Evolutionary conservation across 2,797 vertebrate genomes (phyloP).

Genomic region (Antrozous pallidus): DNA sequence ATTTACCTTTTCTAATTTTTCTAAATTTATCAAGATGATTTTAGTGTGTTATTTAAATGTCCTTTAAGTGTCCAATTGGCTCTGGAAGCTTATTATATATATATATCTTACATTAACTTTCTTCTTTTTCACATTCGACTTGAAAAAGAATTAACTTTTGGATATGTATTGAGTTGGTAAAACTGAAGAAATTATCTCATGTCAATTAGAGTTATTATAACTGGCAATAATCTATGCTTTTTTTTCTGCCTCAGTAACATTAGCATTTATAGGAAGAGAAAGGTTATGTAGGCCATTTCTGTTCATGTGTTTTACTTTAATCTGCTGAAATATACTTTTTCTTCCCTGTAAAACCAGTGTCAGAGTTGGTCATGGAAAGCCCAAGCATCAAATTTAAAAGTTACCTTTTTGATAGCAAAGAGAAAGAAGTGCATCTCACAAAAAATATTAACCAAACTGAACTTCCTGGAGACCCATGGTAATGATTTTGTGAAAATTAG

Average conservation of each 20-base stretch:
- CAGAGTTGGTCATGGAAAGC: not conserved
- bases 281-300: slow-evolving; percentile 33
- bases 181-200: not conserved
- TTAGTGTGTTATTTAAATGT: slow-evolving; percentile 1
- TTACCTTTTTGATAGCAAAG: slow-evolving; percentile 29
- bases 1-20: not conserved
- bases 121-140: not conserved
- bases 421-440: slow-evolving; percentile 11
- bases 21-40: not conserved
- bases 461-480: not conserved
- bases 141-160: slow-evolving; percentile 15
- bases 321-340: not conserved
- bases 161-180: not conserved
- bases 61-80: not conserved
- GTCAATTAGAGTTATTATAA: not conserved
- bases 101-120: not conserved
- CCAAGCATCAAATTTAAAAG: slow-evolving; percentile 20
- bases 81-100: not conserved
- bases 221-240: not conserved
- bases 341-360: not conserved
- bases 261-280: slow-evolving; percentile 40
- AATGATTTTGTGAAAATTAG: slow-evolving; percentile 20
- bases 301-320: not conserved
- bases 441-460: slow-evolving; percentile 38
- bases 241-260: not conserved